Base-by-base conservation (phyloP, 2,888 invertebrate species). In the Bellardia pandia region DNA sequence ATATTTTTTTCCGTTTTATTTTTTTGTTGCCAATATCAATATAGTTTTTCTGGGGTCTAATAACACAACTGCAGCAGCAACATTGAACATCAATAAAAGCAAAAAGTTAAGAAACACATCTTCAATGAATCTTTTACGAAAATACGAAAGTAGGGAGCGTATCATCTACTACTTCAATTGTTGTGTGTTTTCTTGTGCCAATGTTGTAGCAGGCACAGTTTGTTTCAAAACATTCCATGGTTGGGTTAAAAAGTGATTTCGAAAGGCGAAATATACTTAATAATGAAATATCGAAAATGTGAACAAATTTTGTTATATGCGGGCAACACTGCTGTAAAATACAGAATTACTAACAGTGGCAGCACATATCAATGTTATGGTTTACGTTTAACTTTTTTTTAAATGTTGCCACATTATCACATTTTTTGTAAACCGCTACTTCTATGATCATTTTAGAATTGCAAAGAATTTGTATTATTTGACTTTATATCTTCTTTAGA, bases 111-210 rank as follows among this genome's bases (percentile, higher is more conserved):
- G 51, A 77, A 14, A 16, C 9, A 62, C 33, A 64, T 53, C 62
- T 75, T 76, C 45, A 75, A 71, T 75, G 75, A 56, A 75, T 79
- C 33, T 53, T 60, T 56, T 33, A 72, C 71, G 53, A 48, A 45
- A 80, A 75, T 75, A 79, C 62, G 85, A 85, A 85, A 85, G 68
- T 75, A 53, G 79, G 79, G 30, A 85, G 79, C 85, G 62, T 53
- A 64, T 75, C 69, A 9, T n/a, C 42, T 37, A 53, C 62, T 30
- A 37, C 37, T 78, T 42, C 62, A 53, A 66, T 58, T 74, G 45
- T 77, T 75, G 13, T 62, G 14, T 53, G 42, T 76, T 68, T 23
- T 51, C 51, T 14, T 30, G 16, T 9, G 33, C 33, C 4, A 11
- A 33, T 76, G 62, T 77, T 72, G 37, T 56, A n/a, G 51, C 51